Evolutionary conservation across 30 jellyfish, hydroid and myxozoan species (phyloP), one percentile per base, ranked within the genome.

Genomic region (Chrysaora quinquecirrha): DNA sequence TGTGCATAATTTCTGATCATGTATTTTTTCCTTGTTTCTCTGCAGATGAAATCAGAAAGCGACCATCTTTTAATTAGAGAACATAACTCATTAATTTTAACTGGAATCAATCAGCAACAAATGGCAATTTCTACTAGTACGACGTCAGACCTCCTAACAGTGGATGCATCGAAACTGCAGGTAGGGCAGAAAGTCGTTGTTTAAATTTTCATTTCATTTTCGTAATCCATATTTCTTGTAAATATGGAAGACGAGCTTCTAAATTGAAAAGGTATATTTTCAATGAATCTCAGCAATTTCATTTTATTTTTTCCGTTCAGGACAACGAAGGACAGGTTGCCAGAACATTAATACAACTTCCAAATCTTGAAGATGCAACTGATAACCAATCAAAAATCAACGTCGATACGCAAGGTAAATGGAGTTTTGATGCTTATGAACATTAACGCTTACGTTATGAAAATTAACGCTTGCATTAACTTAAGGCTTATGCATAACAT

Each of bases 261-360:
- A 43, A 9, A 43, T 6, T 16, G 16, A 43, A 43, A 16, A 43
- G 9, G 16, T 43, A 16, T 43, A 16, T 43, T 43, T 43, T 43
- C 58, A 6, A 9, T 43, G 58, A 43, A 43, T 9, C 16, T 16
- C 16, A 43, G 12, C 58, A 6, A 9, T 6, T 9, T 43, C 12
- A 6, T 6, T 43, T 6, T 43, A 6, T 43, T 16, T 6, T 43
- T 43, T 43, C 58, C 9, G 16, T 34, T 11, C 82, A 82, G 93
- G 80, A 75, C 21, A 76, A 56, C 58, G 93, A 82, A 58, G 86
- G 93, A 19, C 93, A 82, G 43, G 93, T 71, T 4, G 93, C 66
- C 50, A 30, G 60, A 62, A 82, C 93, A n/a, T 73, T 82, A 4
- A 75, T 82, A 3, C 93, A 82, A 72, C 64, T 82, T 18, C 93